Conservation (phyloP, 1,140 invertebrate genomes). For the Aricia agestis region DNA sequence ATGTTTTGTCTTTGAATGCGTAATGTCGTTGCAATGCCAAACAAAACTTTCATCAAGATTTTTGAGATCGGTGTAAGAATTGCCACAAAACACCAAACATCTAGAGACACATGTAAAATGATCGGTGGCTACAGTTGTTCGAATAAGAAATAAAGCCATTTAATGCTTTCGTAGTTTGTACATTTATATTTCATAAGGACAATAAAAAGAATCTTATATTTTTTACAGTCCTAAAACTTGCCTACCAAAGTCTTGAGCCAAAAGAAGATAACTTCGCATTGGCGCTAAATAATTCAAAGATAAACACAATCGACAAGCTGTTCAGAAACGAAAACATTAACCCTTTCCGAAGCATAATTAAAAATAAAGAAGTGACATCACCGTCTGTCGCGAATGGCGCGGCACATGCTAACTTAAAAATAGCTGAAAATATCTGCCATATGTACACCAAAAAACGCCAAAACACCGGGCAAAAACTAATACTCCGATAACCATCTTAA, state of each 20-base stretch:
- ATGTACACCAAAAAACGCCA: constrained; percentile 61
- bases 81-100: no score
- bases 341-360: constrained; percentile 55
- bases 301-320: neutral
- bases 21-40: neutral
- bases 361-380: constrained; percentile 69
- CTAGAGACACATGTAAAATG: no score
- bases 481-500: constrained; percentile 44
- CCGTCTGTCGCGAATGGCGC: constrained; percentile 62
- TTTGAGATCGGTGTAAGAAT: no score
- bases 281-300: neutral
- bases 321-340: constrained; percentile 44
- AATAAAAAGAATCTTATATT: no score
- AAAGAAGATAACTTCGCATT: neutral
- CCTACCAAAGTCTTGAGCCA: no score
- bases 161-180: no score
- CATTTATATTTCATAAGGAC: no score
- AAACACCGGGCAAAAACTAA: constrained; percentile 53
- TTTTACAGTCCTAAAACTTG: no score
- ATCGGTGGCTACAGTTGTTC: no score
- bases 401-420: constrained; percentile 69
- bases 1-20: constrained; percentile 1
- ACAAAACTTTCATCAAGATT: no score
- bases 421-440: constrained; percentile 69
- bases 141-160: no score